These are phyloP conservation scores for Epinephelus fuscoguttatus DNA, from an alignment of 2,113 vertebrate species.

Conservation along the genomic window DNA sequence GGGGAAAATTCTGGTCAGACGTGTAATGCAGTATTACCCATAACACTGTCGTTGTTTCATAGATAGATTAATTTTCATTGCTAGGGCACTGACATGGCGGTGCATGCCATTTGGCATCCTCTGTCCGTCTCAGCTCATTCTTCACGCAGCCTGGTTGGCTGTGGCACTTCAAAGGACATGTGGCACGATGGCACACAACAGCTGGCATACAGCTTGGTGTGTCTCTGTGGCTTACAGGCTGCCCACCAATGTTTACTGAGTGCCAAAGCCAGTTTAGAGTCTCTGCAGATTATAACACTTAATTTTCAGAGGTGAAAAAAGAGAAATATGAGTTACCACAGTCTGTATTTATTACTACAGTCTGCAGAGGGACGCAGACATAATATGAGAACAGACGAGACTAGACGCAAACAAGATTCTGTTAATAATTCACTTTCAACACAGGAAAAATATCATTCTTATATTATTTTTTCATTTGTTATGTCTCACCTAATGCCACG, in stretches of 20 bases:
- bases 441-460: not conserved
- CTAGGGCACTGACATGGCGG: conserved; percentile 33
- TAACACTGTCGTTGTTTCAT: conserved; percentile 49
- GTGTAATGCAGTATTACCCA: conserved; percentile 33
- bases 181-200: conserved; percentile 62
- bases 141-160: conserved; percentile 39
- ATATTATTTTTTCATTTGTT: not conserved
- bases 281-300: conserved; percentile 44
- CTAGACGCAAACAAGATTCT: not conserved
- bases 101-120: conserved; percentile 54
- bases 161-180: conserved; percentile 61
- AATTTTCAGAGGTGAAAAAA: conserved; percentile 55
- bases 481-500: not conserved
- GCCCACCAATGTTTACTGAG: conserved; percentile 52
- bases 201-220: conserved; percentile 66
- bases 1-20: conserved; percentile 62
- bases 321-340: conserved; percentile 10
- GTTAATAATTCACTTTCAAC: not conserved
- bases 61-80: conserved; percentile 59
- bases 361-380: not conserved
- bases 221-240: conserved; percentile 47
- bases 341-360: conserved; percentile 13
- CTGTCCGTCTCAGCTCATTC: conserved; percentile 48
- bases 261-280: conserved; percentile 57
- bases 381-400: not conserved